Base-by-base conservation (phyloP, 2,797 vertebrate genomes). In the Onychomys leucogaster region DNA sequence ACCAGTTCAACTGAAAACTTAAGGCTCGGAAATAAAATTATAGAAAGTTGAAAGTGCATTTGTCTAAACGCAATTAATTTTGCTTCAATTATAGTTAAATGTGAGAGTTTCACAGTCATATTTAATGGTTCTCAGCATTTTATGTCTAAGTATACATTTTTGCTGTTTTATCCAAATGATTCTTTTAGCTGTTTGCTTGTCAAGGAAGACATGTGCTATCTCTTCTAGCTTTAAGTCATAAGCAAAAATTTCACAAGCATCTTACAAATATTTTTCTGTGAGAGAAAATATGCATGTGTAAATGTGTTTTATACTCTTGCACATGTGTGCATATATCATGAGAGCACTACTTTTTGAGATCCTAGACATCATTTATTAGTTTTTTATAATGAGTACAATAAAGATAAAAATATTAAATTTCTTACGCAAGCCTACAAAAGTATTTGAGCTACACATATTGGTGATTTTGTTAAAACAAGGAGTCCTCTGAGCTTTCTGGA, bases 21-120 rank as follows among this genome's bases (percentile, higher is more conserved):
- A 75, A 95, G 32, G 19, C 16, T 93, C 49, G 49, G 23, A 95
- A 97, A 97, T 91, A 78, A 94, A 94, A 90, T 94, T 52, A 77
- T 12, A 94, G 19, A 90, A 41, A 65, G 2, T 91, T 81, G 55
- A 92, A 61, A 80, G 55, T 76, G 80, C 63, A 71, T 92, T 85
- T 34, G 21, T 65, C 52, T 55, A 75, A 84, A 78, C 16, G 75
- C 81, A 96, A 92, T 90, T 88, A 75, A 88, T 87, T 95, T 96
- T 92, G 84, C 94, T 97, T 93, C 61, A 78, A 92, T 90, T 95
- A 78, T 19, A 78, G 10, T 92, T 90, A 46, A 90, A 11, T 37
- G 27, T 92, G 49, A 29, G 71, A 59, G 65, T 73, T 75, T 65
- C 52, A 82, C 27, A 77, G 6, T 65, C 37, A 52, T 49, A 91